Evolutionary conservation across 2,113 vertebrate species (phyloP), one percentile per base, ranked within the genome.

Genomic region (Gnathonemus longibarbis): DNA sequence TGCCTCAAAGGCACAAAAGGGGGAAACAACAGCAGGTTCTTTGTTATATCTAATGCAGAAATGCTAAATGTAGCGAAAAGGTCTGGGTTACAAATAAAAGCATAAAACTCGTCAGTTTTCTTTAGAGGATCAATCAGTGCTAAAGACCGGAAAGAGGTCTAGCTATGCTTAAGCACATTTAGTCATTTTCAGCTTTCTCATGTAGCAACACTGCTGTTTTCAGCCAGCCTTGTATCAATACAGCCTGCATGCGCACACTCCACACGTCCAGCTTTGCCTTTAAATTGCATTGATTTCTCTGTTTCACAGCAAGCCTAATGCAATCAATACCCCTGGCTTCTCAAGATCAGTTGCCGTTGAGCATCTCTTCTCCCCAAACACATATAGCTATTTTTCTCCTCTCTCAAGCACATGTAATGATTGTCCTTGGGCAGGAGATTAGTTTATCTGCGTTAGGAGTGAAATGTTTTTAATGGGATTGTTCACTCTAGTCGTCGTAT

Each of bases 211-310:
- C 66, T 90, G 91, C 89, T 88, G 93, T 93, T 93, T 92, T 91
- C 90, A 91, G 90, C 90, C 45, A 31, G 80, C 91, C 92, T 94
- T 91, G 91, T 94, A 92, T 95, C 94, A 93, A 92, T 94, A 94
- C 92, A 92, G 93, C 91, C 92, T 94, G 93, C 93, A 93, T 92
- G 92, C 93, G 91, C 91, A 92, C 91, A 90, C 94, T 92, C 90
- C 93, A 94, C 92, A 92, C 92, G 91, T 91, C 91, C 93, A 91
- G 92, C 95, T 95, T 93, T 91, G 92, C 94, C 95, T 95, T 95
- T 94, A 95, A 96, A 95, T 95, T 94, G 91, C 94, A 96, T 96
- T 93, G 96, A 96, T 96, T 96, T 95, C 93, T 93, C 90, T 90
- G 92, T 92, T 94, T 96, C 91, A 91, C 94, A 93, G 94, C 94